Conservation (phyloP, 2,888 invertebrate species). For the Corbicula japonica region DNA sequence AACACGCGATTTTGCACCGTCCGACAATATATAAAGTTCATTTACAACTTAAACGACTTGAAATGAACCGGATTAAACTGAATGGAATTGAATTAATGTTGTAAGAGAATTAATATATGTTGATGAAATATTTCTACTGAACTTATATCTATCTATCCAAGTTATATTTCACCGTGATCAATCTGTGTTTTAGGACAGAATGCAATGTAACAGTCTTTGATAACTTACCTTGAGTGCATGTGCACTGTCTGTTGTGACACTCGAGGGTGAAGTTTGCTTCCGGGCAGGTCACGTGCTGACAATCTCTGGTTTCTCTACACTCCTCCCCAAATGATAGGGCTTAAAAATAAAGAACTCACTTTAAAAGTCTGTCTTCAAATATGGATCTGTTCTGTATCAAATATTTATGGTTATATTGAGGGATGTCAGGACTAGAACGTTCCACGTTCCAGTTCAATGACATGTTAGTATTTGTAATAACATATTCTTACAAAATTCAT, state of each 20-base stretch:
- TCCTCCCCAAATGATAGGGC: constrained; percentile 5
- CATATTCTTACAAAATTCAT: too few relatives aligned
- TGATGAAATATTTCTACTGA: too few relatives aligned
- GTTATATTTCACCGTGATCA: too few relatives aligned
- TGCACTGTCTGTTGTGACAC: constrained; percentile 20
- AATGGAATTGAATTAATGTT: too few relatives aligned
- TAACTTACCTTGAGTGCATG: constrained; percentile 19
- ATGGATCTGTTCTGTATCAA: not conserved
- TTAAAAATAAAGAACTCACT: not conserved
- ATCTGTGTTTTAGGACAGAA: too few relatives aligned
- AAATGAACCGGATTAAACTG: too few relatives aligned
- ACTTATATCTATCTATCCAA: too few relatives aligned
- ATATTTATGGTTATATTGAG: not conserved
- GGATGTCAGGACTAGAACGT: not conserved
- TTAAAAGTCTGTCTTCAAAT: not conserved
- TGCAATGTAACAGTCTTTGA: too few relatives aligned
- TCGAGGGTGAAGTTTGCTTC: constrained; percentile 6
- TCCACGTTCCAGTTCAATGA: not conserved
- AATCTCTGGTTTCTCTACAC: not conserved
- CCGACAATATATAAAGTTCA: too few relatives aligned
- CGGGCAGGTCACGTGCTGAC: constrained; percentile 24
- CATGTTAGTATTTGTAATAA: not conserved
- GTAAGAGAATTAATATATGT: too few relatives aligned
- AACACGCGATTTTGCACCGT: too few relatives aligned
- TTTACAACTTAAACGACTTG: too few relatives aligned